These are phyloP conservation scores for Huso huso DNA, from an alignment of 2,797 vertebrate genomes.

Conservation along the genomic window DNA sequence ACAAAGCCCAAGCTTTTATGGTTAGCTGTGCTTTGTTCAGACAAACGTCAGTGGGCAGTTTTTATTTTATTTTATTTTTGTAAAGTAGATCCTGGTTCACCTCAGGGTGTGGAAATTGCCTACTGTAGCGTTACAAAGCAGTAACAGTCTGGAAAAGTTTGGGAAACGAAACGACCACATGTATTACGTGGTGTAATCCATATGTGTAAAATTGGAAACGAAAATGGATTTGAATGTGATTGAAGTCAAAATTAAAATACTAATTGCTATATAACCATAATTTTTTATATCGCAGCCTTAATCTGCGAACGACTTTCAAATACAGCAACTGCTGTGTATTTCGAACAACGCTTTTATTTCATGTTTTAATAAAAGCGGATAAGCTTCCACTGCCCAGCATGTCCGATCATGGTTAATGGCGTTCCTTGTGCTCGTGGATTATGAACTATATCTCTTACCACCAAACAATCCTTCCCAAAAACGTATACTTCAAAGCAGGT, in stretches of 20 bases:
- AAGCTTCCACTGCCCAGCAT: too few species aligned
- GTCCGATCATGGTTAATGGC: too few species aligned
- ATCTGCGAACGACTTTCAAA: background rate
- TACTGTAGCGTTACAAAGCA: slow-evolving; percentile 47
- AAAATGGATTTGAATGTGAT: slow-evolving; percentile 17
- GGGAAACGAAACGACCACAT: slow-evolving; percentile 37
- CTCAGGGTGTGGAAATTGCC: slow-evolving; percentile 45
- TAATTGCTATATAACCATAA: background rate
- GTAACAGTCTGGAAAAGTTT: slow-evolving; percentile 52
- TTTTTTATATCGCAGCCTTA: background rate
- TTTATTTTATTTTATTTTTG: slow-evolving; percentile 27
- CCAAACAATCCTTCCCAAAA: too few species aligned
- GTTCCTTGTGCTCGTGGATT: too few species aligned
- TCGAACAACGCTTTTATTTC: too few species aligned
- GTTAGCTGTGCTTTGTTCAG: slow-evolving; percentile 40
- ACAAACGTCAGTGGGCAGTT: slow-evolving; percentile 39
- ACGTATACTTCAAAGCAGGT: too few species aligned
- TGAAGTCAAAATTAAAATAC: slow-evolving; percentile 4
- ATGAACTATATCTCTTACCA: too few species aligned
- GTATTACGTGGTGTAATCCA: slow-evolving; percentile 44
- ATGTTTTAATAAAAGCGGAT: too few species aligned
- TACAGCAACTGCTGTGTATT: too few species aligned
- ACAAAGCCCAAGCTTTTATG: slow-evolving; percentile 35
- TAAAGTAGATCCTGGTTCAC: slow-evolving; percentile 48
- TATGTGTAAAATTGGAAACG: slow-evolving; percentile 39